Evolutionary conservation across 2,797 vertebrate species (phyloP).

Genomic region (Diplodus puntazzo): DNA sequence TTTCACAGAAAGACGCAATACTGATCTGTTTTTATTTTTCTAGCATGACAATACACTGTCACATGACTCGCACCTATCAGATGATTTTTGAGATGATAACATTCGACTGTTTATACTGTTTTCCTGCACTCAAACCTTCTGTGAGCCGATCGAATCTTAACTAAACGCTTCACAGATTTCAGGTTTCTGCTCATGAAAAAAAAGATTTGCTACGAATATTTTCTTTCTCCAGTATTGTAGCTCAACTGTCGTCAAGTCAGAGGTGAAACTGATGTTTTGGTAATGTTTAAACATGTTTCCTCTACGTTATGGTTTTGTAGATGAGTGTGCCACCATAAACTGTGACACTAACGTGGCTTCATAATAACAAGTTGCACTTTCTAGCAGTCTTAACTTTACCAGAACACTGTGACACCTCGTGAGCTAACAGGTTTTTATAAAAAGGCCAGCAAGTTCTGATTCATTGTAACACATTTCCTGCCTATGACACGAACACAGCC

Average conservation of each 20-base stretch:
- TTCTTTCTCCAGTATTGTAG: not conserved
- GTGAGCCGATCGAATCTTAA: too few species aligned
- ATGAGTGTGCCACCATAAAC: slow-evolving; percentile 23
- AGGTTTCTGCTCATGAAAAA: not conserved
- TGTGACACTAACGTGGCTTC: slow-evolving; percentile 22
- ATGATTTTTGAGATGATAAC: slow-evolving; percentile 2
- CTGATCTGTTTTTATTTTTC: too few species aligned
- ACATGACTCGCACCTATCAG: too few species aligned
- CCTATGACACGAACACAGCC: slow-evolving; percentile 39
- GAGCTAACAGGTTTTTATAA: slow-evolving; percentile 26
- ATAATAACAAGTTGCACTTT: slow-evolving; percentile 44
- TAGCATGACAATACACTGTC: too few species aligned
- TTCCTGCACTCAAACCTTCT: not conserved
- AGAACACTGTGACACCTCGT: slow-evolving; percentile 34
- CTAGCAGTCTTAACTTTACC: slow-evolving; percentile 25
- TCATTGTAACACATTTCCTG: slow-evolving; percentile 72
- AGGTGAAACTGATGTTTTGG: not conserved
- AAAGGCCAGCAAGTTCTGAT: slow-evolving; percentile 51
- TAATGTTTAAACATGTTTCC: not conserved
- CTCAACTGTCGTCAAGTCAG: slow-evolving; percentile 43
- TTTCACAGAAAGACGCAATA: too few species aligned
- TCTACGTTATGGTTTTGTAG: not conserved
- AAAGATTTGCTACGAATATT: too few species aligned
- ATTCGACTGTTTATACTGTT: slow-evolving; percentile 4
- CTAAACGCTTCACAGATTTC: not conserved